These are phyloP conservation scores for Neoascia interrupta DNA, from an alignment of 2,888 invertebrate genomes.

Conservation along the genomic window DNA sequence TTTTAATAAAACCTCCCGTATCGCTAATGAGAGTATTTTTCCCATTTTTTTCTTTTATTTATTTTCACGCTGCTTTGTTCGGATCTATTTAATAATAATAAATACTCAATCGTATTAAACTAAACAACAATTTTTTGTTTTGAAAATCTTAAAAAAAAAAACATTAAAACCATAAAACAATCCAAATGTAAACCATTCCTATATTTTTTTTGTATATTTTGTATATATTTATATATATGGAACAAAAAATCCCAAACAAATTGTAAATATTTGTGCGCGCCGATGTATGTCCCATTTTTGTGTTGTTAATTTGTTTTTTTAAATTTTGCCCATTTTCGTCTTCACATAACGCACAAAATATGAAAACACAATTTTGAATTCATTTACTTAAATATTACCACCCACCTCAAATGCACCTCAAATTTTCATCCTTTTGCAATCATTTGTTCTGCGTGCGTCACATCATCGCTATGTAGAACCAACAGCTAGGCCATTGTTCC, in stretches of 20 bases:
- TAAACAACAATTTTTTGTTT: slow-evolving; percentile 45
- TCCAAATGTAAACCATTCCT: slow-evolving; percentile 51
- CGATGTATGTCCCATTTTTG: slow-evolving; percentile 46
- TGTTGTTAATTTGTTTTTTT: slow-evolving; percentile 11
- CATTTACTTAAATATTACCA: slow-evolving; percentile 46
- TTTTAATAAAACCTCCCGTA: slow-evolving; percentile 71
- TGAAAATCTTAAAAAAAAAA: slow-evolving; percentile 66
- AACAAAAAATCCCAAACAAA: slow-evolving; percentile 41
- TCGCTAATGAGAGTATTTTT: slow-evolving; percentile 76
- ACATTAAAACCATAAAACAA: slow-evolving; percentile 70
- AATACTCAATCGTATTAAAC: slow-evolving; percentile 28
- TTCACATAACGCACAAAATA: slow-evolving; percentile 56
- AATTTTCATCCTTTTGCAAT: slow-evolving; percentile 47
- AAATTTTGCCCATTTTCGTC: slow-evolving; percentile 17
- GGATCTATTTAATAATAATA: slow-evolving; percentile 74
- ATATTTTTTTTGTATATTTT: slow-evolving; percentile 61
- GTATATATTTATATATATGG: slow-evolving; percentile 53
- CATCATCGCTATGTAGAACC: slow-evolving; percentile 75
- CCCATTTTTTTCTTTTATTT: slow-evolving; percentile 77
- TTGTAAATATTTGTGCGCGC: slow-evolving; percentile 64
- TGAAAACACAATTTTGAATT: slow-evolving; percentile 49
- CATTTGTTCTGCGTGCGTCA: slow-evolving; percentile 25
- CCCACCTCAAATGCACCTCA: slow-evolving; percentile 51
- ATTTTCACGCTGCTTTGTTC: slow-evolving; percentile 80
- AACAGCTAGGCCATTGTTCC: slow-evolving; percentile 88